Conservation (phyloP, 2,113 vertebrate genomes). For the Cacatua alba region DNA sequence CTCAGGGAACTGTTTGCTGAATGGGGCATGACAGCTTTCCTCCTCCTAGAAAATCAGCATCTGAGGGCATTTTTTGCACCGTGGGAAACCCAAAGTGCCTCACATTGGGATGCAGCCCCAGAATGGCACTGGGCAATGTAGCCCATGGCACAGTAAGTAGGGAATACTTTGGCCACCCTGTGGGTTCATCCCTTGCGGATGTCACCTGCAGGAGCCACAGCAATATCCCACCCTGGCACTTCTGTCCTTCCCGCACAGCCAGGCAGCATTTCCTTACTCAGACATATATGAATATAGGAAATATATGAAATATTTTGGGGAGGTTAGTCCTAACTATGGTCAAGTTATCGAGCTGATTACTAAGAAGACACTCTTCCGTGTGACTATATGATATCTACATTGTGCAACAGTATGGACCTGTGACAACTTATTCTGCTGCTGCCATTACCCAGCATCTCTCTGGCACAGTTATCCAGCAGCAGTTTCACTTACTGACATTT, state of each 20-base stretch:
- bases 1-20: not conserved
- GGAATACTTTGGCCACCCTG: not conserved
- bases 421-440: not conserved
- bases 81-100: not conserved
- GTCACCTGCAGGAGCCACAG: not conserved
- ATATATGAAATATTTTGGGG: not conserved
- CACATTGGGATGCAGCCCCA: not conserved
- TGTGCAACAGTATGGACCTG: not conserved
- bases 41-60: not conserved
- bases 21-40: not conserved
- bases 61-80: accelerated
- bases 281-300: not conserved
- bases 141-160: not conserved
- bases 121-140: accelerated
- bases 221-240: accelerated
- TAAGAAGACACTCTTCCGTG: not conserved
- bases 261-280: not conserved
- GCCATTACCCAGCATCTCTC: not conserved
- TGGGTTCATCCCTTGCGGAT: not conserved
- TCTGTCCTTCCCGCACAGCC: not conserved
- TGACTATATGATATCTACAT: not conserved
- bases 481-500: not conserved
- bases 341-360: not conserved
- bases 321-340: not conserved
- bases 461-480: not conserved